Evolutionary conservation across 2,888 invertebrate species (phyloP).

Genomic region (Drosophila mimica): DNA sequence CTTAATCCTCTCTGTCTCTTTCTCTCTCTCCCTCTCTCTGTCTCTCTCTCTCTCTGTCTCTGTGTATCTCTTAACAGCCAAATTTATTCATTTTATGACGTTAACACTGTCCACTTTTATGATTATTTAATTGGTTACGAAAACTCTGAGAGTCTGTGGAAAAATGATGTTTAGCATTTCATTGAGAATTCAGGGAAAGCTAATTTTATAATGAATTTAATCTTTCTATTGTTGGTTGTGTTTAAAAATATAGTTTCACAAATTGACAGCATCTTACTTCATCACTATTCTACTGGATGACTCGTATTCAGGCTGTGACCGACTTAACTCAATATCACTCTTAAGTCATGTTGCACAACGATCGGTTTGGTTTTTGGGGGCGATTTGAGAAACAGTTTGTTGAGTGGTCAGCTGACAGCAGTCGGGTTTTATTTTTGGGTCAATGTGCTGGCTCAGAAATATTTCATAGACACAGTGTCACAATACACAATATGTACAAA

Average conservation of each 20-base stretch:
- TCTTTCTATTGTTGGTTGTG: neutral
- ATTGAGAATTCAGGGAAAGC: slow-evolving; percentile 25
- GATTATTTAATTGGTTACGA: slow-evolving; percentile 42
- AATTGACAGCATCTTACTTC: slow-evolving; percentile 23
- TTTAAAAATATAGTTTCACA: neutral
- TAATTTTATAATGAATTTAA: neutral
- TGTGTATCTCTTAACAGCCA: slow-evolving; percentile 15
- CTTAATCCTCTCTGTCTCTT: neutral
- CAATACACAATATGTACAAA: slow-evolving; percentile 29
- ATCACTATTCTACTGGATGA: slow-evolving; percentile 3
- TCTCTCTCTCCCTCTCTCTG: slow-evolving; percentile 1
- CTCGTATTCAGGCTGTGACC: slow-evolving; percentile 35
- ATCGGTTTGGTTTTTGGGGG: slow-evolving; percentile 6
- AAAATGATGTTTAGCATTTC: neutral
- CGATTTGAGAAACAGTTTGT: slow-evolving; percentile 36
- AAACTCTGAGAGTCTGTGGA: neutral
- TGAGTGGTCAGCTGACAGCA: slow-evolving; percentile 47
- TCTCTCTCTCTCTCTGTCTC: slow-evolving; percentile 1
- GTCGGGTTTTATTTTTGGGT: slow-evolving; percentile 34
- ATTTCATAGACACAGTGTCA: slow-evolving; percentile 27
- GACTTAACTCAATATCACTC: slow-evolving; percentile 33
- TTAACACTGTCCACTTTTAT: slow-evolving; percentile 27
- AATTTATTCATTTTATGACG: slow-evolving; percentile 47
- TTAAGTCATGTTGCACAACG: slow-evolving; percentile 48
- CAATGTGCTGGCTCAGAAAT: slow-evolving; percentile 32